Evolutionary conservation across 2,797 vertebrate genomes (phyloP).

Genomic region (Phoebastria nigripes): DNA sequence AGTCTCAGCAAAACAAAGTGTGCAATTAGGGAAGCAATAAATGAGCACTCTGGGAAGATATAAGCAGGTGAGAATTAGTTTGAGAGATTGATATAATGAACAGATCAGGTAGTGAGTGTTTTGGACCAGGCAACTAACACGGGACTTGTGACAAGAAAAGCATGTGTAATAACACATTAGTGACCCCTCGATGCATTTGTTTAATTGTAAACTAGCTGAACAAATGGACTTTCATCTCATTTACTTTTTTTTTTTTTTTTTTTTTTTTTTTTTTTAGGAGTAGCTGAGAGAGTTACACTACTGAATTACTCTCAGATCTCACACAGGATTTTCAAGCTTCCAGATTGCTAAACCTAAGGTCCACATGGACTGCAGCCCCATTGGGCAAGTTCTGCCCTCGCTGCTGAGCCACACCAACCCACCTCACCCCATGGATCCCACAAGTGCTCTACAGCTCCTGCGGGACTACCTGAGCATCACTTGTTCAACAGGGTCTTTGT

Average conservation of each 20-base stretch:
- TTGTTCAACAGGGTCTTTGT: background rate
- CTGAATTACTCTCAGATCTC: background rate
- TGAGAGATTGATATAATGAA: background rate
- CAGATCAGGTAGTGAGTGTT: background rate
- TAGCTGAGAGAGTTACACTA: background rate
- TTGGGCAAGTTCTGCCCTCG: background rate
- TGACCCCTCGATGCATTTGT: background rate
- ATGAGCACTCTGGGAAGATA: background rate
- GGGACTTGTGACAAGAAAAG: background rate
- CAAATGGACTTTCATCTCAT: background rate
- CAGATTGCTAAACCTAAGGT: background rate
- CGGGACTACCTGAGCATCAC: background rate
- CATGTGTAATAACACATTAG: background rate
- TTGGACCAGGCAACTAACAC: background rate
- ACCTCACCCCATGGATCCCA: background rate
- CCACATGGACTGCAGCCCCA: background rate
- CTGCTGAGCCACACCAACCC: background rate
- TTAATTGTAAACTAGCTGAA: background rate
- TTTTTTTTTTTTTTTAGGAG: background rate
- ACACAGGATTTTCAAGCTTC: background rate
- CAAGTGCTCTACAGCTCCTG: background rate
- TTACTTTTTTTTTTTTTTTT: background rate
- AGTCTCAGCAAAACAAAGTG: conserved; percentile 23
- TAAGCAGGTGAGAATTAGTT: background rate
- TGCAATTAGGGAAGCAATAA: conserved; percentile 37